Base-by-base conservation (phyloP, 1,140 invertebrate species). In the Drosophila arizonae region DNA sequence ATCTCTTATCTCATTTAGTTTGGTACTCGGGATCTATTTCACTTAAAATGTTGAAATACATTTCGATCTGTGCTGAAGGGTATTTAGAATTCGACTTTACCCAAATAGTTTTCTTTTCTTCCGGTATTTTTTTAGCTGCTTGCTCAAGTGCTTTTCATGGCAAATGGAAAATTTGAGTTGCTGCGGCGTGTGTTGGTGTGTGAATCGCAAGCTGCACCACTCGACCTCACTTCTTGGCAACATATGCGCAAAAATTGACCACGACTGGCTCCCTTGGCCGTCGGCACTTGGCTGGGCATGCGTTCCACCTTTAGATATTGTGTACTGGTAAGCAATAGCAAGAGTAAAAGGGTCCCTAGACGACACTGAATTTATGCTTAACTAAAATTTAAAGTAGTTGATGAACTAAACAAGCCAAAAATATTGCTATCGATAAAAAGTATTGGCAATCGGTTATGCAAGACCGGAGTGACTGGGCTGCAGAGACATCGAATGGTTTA, bases 171-270 rank as follows among this genome's bases (percentile, higher is more conserved):
- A 82, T 68, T 17, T 72, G 60, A 72, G 67, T 62, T 69, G 36
- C 43, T 33, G 28, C 46, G 24, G 65, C 54, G 65, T 81, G 26
- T 61, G 55, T 64, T 50, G 52, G 60, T 63, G 48, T 36, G 56
- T 71, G 28, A 39, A 64, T 55, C 60, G 55, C 72, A 66, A 70
- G 66, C 77, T 67, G 80, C 76, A 72, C 56, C 64, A 72, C 79
- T 82, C 70, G 76, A 84, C 76, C 64, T 64, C 73, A 79, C 77
- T 84, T 85, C 67, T 74, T 52, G 58, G 56, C 79, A 79, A 73
- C 76, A 82, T 82, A 87, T 86, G 84, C 76, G 76, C 61, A 87
- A 78, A 85, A 86, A 79, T 88, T 88, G 79, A 87, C 79, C 82
- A 68, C 74, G 48, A 71, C 51, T 60, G 15, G 63, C 45, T 45